Base-by-base conservation (phyloP, 2,113 vertebrate species). In the Acanthochromis polyacanthus region DNA sequence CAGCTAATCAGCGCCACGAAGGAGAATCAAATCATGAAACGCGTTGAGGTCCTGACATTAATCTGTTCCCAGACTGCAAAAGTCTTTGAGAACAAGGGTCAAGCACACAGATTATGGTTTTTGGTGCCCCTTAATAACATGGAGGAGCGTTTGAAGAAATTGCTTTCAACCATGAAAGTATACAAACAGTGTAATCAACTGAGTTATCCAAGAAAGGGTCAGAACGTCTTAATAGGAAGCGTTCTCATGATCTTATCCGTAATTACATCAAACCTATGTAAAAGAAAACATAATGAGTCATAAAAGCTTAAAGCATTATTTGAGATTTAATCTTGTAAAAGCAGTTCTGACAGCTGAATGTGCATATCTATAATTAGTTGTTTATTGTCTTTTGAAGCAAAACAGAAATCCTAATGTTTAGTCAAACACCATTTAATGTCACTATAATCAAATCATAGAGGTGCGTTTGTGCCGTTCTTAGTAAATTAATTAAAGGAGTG, bases 111-210 rank as follows among this genome's bases (percentile, higher is more conserved):
- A 17, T 76, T 25, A 25, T 22, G 22, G 32, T 36, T 38, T 62
- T 72, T 52, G 10, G 14, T 60, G 25, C 55, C 38, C 15, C 15
- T 3, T 52, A 65, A 17, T 53, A 64, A 40, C 4, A 3, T 4
- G n/a, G 20, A 46, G 2, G 17, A 57, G 23, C 1, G 55, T 43
- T 23, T 48, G 19, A 53, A 50, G 58, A 40, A 55, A 59, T n/a
- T 3, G 45, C 40, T 71, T 60, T 60, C 23, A 76, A 36, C n/a
- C 45, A 38, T 59, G 52, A 60, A 66, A 61, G 62, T 56, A 30
- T 32, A 38, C 15, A 48, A 63, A 61, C 48, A 71, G 38, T 23
- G 53, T 76, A 50, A 73, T 67, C n/a, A 64, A 60, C 22, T 45
- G 64, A 40, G 36, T 30, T 59, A 53, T 55, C 30, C 11, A 12